Percentiles rank a stretch among this genome's conserved stretches.
phyloP scores from a whole-genome alignment of 2,888 invertebrate genomes.

The Apamea crenata region DNA sequence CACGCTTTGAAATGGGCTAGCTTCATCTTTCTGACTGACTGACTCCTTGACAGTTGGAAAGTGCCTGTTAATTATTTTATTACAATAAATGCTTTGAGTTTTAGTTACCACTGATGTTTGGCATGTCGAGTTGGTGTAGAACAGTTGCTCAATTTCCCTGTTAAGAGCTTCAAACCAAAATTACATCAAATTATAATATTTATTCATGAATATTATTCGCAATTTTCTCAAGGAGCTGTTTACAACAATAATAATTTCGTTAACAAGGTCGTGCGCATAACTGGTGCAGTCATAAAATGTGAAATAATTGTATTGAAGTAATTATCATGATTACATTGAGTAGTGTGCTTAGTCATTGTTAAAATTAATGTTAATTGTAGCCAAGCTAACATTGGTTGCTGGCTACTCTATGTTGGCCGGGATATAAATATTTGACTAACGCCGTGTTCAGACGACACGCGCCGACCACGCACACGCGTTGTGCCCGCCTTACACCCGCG shows the following conservation, averaged over 20 bases:
- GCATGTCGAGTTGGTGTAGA: neutral
- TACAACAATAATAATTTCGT: slow-evolving; percentile 31
- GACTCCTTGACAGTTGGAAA: no score
- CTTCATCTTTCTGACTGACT: no score
- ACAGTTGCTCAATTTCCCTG: neutral
- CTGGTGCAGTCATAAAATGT: slow-evolving; percentile 35
- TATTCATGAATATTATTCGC: slow-evolving; percentile 22
- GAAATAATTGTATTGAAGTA: slow-evolving; percentile 6
- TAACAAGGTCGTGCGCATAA: slow-evolving; percentile 45
- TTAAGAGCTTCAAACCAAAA: neutral
- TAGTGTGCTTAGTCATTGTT: slow-evolving; percentile 5
- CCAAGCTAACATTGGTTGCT: neutral
- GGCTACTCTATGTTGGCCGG: neutral
- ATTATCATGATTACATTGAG: slow-evolving; percentile 6
- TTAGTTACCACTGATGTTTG: neutral
- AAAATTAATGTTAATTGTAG: neutral
- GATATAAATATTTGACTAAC: neutral
- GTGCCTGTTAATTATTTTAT: neutral
- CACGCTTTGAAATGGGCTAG: no score
- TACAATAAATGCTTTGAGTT: neutral
- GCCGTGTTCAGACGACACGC: no score
- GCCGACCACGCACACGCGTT: no score
- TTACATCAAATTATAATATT: slow-evolving; percentile 12
- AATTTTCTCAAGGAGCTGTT: slow-evolving; percentile 40
- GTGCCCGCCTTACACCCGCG: no score